Base-by-base conservation (phyloP, 2,888 invertebrate species). In the Epinotia ramella region DNA sequence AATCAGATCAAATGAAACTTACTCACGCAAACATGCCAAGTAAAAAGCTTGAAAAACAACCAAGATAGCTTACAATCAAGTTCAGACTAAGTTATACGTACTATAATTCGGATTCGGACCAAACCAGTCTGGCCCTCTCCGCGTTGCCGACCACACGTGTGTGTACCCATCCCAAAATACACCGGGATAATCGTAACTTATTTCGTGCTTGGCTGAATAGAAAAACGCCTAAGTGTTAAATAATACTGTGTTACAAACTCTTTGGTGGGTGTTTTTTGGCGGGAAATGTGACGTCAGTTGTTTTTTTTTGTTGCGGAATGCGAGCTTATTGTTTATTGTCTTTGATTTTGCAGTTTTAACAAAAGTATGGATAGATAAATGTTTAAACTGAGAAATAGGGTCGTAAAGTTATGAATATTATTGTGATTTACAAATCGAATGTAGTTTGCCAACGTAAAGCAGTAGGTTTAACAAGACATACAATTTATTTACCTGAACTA, bases 111-210 rank as follows among this genome's bases (percentile, higher is more conserved):
- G 66, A 73, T 53, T 62, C 62, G 70, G 70, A 49, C 24, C 20
- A 74, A 78, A 77, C 81, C 90, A 91, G 91, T 91, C 85, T 82
- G 81, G 77, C 76, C 79, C 78, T 64, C 78, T 65, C 74, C 80
- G 68, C 79, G 80, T 81, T n/a, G 80, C 73, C 53, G 81, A 74
- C 66, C 84, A 86, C 87, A 89, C 90, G 75, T 53, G 60, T 24
- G 59, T 24, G 59, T 46, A 24, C 49, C 64, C 40, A 56, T 7
- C 75, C 69, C n/a, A 70, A 70, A 70, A 33, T 24, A 33, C 40
- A 20, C 24, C 64, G 49, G 69, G 59, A 66, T 3, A 20, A 11
- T 59, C 75, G 75, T 24, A 75, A 75, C 75, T 75, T 75, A 60
- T 53, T 44, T 65, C 70, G 75, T n/a, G 75, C 40, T 59, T 60